Conservation (phyloP, 2,888 invertebrate species). For the Cantharis lateralis region DNA sequence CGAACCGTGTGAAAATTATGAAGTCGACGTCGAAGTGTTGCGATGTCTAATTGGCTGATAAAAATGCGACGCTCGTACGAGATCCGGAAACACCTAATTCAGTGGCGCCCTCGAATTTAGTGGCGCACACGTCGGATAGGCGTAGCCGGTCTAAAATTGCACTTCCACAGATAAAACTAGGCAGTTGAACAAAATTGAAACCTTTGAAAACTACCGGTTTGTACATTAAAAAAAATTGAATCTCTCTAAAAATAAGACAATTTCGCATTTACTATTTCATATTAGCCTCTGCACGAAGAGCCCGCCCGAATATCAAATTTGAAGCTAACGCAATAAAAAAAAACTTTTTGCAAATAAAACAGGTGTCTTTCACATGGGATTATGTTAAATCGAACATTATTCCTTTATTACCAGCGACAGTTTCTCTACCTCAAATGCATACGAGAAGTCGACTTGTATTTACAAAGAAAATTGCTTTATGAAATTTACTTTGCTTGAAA, state of each 20-base stretch:
- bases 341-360: background rate
- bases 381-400: background rate
- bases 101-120: slow-evolving; percentile 29
- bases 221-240: slow-evolving; percentile 28
- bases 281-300: background rate
- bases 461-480: background rate
- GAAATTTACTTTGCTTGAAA: slow-evolving; percentile 7
- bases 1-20: slow-evolving; percentile 9
- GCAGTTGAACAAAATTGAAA: slow-evolving; percentile 33
- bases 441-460: background rate
- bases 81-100: slow-evolving; percentile 47
- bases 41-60: slow-evolving; percentile 52
- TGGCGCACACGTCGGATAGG: slow-evolving; percentile 22
- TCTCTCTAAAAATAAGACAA: background rate
- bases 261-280: background rate
- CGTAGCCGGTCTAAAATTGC: slow-evolving; percentile 24
- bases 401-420: background rate
- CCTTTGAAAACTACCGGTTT: slow-evolving; percentile 27
- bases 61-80: slow-evolving; percentile 50
- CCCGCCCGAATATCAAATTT: background rate
- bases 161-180: slow-evolving; percentile 20
- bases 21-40: slow-evolving; percentile 46
- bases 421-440: background rate
- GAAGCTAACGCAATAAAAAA: background rate
- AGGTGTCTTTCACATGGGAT: background rate